These are phyloP conservation scores for Dolichotis patagonum DNA, from an alignment of 2,113 vertebrate species.

Conservation along the genomic window DNA sequence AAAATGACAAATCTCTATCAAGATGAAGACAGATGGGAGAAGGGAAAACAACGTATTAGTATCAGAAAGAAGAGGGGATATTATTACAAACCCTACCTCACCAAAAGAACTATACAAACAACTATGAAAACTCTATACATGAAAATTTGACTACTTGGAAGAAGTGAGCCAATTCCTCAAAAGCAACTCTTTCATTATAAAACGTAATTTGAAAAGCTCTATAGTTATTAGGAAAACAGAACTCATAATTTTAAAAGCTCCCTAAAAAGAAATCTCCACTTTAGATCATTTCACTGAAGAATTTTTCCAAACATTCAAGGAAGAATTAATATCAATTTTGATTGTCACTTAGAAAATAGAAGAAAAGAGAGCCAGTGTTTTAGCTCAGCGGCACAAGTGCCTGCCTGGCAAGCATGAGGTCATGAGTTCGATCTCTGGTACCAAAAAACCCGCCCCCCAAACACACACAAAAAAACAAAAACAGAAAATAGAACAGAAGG, in stretches of 20 bases:
- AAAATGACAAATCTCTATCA: neutral
- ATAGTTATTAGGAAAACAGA: conserved; percentile 24
- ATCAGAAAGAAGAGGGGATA: neutral
- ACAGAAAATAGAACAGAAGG: conserved; percentile 18
- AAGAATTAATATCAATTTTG: neutral
- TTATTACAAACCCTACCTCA: neutral
- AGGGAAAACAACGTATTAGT: neutral
- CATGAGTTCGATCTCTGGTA: too few species aligned
- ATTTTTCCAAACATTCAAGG: conserved; percentile 20
- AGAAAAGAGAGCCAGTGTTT: neutral
- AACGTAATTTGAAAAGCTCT: neutral
- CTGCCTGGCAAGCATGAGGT: too few species aligned
- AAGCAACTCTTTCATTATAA: neutral
- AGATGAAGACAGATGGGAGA: too few species aligned
- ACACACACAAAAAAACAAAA: too few species aligned
- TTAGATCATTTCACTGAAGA: neutral
- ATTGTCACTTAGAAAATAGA: neutral
- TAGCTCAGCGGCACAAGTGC: too few species aligned
- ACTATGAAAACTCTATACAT: neutral
- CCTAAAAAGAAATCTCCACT: neutral
- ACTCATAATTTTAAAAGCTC: conserved; percentile 3
- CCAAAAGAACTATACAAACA: neutral
- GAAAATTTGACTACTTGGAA: neutral
- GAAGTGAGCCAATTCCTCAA: neutral
- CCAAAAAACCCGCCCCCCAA: too few species aligned